Evolutionary conservation across 2,113 vertebrate species (phyloP), one percentile per base, ranked within the genome.

Genomic region (Hypomesus transpacificus): DNA sequence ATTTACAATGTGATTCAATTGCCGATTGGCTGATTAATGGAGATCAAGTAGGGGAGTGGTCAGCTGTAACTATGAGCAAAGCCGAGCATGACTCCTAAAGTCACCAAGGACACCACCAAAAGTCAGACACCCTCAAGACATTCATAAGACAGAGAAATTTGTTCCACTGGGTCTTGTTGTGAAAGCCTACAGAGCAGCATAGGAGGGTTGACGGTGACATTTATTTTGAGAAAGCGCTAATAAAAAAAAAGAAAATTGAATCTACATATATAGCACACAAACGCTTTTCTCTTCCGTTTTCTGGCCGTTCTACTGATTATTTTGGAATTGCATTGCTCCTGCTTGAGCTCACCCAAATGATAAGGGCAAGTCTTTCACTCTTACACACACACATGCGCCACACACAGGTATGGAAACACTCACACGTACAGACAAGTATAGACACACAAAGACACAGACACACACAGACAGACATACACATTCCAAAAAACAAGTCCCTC

Each of bases 191-290:
- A 21, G 3, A 20, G 22, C 39, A 34, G 57, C 31, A 7, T 21
- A n/a, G 7, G 34, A 18, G 20, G 9, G 26, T 52, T 21, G 53
- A 24, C 53, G 70, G 77, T 84, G 75, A 79, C 75, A 82, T 84
- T 82, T 83, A 66, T 84, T 85, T 83, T 82, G 67, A 74, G 66
- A 81, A 83, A 80, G 80, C 79, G 68, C 81, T 79, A 86, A 85
- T 74, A 81, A 75, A 84, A 86, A 71, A 52, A 53, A 66, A 56
- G 50, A 61, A 83, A 85, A 80, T 65, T 6, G 52, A 78, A 83
- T 82, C 72, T 26, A 22, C 83, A 69, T 75, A 80, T 82, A 78
- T 78, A 67, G 81, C 66, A 75, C 66, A 72, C 34, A 14, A 28
- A 74, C 68, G 66, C 70, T 70, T 59, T 64, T 58, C 59, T 46